A percentile compares a stretch with the other conserved stretches of the same genome.
Evolutionary conservation across 2,113 vertebrate species (phyloP).

Genomic region (Mus pahari): DNA sequence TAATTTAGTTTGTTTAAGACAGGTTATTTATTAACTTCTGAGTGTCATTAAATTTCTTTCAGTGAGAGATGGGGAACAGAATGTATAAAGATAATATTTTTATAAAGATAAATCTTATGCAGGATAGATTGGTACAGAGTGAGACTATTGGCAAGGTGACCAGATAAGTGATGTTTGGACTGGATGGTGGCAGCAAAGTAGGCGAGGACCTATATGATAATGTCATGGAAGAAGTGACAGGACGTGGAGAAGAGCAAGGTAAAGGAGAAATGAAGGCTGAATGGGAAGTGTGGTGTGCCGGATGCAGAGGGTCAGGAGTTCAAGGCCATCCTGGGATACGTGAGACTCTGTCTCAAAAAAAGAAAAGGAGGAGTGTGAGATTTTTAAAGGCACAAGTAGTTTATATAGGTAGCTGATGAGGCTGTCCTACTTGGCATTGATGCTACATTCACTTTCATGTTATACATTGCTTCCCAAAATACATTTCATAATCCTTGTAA

Average conservation of each 20-base stretch:
- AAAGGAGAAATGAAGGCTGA: conserved; percentile 3
- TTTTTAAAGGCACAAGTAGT: not conserved
- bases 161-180: conserved; percentile 16
- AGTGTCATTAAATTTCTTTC: conserved; percentile 49
- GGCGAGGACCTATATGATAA: not conserved
- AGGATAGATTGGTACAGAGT: conserved; percentile 41
- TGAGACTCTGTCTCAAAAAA: not conserved
- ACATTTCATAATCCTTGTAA: not conserved
- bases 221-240: conserved; percentile 27
- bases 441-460: not conserved
- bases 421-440: not conserved
- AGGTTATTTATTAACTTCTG: conserved; percentile 49
- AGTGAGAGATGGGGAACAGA: conserved; percentile 16
- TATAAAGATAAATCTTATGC: conserved; percentile 16
- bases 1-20: conserved; percentile 33
- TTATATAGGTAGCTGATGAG: not conserved
- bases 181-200: conserved; percentile 5
- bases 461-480: not conserved
- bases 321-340: not conserved
- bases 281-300: not conserved
- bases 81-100: conserved; percentile 48
- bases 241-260: not conserved
- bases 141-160: conserved; percentile 40
- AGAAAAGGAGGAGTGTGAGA: not conserved
- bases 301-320: not conserved